These are phyloP conservation scores for Esperia sulphurella DNA, from an alignment of 2,888 invertebrate species.

Conservation along the genomic window DNA sequence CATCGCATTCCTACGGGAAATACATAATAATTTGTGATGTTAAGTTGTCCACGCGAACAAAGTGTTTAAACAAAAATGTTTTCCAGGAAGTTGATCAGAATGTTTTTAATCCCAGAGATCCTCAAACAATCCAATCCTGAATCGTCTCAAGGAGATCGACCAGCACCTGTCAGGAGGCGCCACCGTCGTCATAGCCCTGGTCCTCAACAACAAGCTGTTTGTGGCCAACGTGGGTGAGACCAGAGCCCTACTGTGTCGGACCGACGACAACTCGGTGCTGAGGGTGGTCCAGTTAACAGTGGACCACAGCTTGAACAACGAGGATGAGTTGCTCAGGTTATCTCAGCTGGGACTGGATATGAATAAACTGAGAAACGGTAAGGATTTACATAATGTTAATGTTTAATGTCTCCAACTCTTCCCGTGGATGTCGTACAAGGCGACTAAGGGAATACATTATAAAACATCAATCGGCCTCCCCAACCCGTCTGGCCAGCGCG, in stretches of 20 bases:
- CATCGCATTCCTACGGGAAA: too few relatives aligned
- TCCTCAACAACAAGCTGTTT: slow-evolving; percentile 87
- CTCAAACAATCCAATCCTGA: slow-evolving; percentile 75
- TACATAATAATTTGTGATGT: too few relatives aligned
- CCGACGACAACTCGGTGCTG: slow-evolving; percentile 86
- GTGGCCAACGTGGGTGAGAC: slow-evolving; percentile 93
- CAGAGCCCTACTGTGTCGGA: slow-evolving; percentile 88
- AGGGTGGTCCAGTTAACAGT: slow-evolving; percentile 86
- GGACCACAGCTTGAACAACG: slow-evolving; percentile 91
- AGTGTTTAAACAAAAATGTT: too few relatives aligned
- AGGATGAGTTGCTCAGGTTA: slow-evolving; percentile 89
- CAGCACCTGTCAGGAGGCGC: slow-evolving; percentile 89
- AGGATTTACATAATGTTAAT: slow-evolving; percentile 15
- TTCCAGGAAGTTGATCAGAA: too few relatives aligned
- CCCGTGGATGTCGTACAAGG: too few relatives aligned
- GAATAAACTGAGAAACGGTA: slow-evolving; percentile 83
- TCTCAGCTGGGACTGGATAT: slow-evolving; percentile 87
- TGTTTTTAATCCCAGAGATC: slow-evolving; percentile 47
- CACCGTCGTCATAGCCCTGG: slow-evolving; percentile 89
- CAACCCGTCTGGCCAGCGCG: too few relatives aligned
- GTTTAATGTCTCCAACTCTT: too few relatives aligned
- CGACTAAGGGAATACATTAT: too few relatives aligned
- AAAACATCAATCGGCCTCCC: too few relatives aligned
- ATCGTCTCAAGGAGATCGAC: slow-evolving; percentile 86
- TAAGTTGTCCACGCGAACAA: too few relatives aligned